A percentile compares a stretch with the other conserved stretches of the same genome.
These are phyloP conservation scores for Microplitis mediator DNA, from an alignment of 1,140 invertebrate genomes.

Conservation along the genomic window DNA sequence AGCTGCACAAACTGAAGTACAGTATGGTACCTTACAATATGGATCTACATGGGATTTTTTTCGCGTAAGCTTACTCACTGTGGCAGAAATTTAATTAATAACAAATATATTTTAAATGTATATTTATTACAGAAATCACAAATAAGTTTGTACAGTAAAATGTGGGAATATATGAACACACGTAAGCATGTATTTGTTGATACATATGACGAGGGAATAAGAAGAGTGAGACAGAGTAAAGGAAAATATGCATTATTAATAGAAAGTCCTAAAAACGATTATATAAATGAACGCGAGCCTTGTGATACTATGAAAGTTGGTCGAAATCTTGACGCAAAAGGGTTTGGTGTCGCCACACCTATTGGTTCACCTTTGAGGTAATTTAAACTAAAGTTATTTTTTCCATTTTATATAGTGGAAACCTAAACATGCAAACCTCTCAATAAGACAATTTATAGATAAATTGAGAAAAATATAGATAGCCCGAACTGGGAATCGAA, in stretches of 20 bases:
- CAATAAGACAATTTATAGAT: too few species aligned
- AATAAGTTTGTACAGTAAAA: slow-evolving; percentile 87
- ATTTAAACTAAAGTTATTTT: slow-evolving; percentile 42
- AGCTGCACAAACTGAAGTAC: slow-evolving; percentile 92
- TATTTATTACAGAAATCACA: slow-evolving; percentile 76
- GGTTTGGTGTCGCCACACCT: slow-evolving; percentile 92
- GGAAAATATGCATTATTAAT: slow-evolving; percentile 94
- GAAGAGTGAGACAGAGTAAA: slow-evolving; percentile 80
- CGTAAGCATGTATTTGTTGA: slow-evolving; percentile 81
- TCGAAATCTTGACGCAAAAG: slow-evolving; percentile 88
- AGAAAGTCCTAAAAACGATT: slow-evolving; percentile 94
- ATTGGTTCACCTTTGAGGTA: slow-evolving; percentile 89
- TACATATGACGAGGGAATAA: slow-evolving; percentile 85
- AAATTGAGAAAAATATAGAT: too few species aligned
- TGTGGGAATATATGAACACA: slow-evolving; percentile 96
- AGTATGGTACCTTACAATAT: slow-evolving; percentile 86
- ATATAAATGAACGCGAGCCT: slow-evolving; percentile 88
- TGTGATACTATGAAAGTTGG: slow-evolving; percentile 97
- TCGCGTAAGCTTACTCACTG: slow-evolving; percentile 66
- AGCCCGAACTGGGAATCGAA: too few species aligned
- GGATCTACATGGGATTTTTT: slow-evolving; percentile 95
- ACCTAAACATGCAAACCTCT: too few species aligned
- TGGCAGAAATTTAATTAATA: background rate
- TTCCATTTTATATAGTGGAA: too few species aligned
- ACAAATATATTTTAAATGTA: background rate